These are phyloP conservation scores for Linurgus olivaceus DNA, from an alignment of 2,797 vertebrate species.

Conservation along the genomic window DNA sequence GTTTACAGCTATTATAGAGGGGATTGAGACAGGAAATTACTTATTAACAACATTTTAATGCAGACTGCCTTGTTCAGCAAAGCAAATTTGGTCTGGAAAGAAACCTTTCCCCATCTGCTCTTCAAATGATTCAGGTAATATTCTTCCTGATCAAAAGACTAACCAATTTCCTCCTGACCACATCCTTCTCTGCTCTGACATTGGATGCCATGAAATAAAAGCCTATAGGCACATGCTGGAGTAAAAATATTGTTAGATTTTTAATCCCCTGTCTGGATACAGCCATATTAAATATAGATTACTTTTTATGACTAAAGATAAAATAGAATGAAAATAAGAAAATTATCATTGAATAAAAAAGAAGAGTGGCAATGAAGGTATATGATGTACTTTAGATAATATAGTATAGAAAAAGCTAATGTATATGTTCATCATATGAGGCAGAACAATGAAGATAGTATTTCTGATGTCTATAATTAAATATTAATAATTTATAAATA, in stretches of 20 bases:
- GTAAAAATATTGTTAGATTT: conserved; percentile 68
- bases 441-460: background rate
- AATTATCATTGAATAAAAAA: conserved; percentile 16
- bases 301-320: conserved; percentile 51
- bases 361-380: background rate
- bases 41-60: conserved; percentile 51
- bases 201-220: background rate
- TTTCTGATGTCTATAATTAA: background rate
- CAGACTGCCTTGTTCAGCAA: background rate
- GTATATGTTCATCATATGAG: background rate
- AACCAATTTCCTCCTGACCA: conserved; percentile 35
- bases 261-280: conserved; percentile 55
- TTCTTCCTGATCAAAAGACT: conserved; percentile 3
- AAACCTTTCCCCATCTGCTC: background rate
- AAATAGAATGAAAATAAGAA: conserved; percentile 30
- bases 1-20: background rate
- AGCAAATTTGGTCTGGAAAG: background rate
- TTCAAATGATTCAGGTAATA: conserved; percentile 30
- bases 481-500: background rate
- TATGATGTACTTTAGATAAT: background rate
- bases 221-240: conserved; percentile 2
- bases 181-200: conserved; percentile 16
- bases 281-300: conserved; percentile 67
- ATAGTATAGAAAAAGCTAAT: background rate
- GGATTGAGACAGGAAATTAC: conserved; percentile 7